Evolutionary conservation across 2,797 vertebrate genomes (phyloP), one percentile per base, ranked within the genome.

Genomic region (Myoxocephalus aenaeus): DNA sequence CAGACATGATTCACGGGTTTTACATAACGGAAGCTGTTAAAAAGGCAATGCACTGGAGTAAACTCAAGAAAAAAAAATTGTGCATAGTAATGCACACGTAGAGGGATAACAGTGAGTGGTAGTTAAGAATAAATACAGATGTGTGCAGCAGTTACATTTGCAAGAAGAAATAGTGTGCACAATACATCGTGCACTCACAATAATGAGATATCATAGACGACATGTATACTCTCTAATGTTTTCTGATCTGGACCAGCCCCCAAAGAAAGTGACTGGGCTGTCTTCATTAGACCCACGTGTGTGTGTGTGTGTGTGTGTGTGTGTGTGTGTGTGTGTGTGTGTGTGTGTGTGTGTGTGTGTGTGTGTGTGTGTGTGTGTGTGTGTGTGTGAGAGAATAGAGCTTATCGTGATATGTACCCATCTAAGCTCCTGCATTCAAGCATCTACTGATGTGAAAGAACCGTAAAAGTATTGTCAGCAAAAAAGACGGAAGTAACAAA

Each of bases 1-100:
- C 27, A 42, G 63, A 34, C 2, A 50, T 40, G 34, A 72, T 34
- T 62, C 14, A 36, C 3, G 25, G 27, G n/a, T n/a, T 70, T 65
- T 2, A 27, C 0, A 0, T 0, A 27, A 40, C 38, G 32, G 9
- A 3, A 22, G 4, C 14, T 0, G 1, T 54, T 36, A 17, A 54
- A 54, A 36, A n/a, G 11, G 18, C 1, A 7, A 9, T 11, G 36
- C 8, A 48, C 27, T 3, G 4, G 32, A 50, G 4, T 42, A 15
- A 38, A 17, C 7, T 50, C 20, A 61, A 22, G 36, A 22, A 22
- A 8, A 25, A 8, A 51, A 27, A n/a, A n/a, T 42, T 9, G 48
- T 22, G 13, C 46, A 38, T 20, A 25, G 5, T 53, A 3, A 38
- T 34, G 50, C 20, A 36, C 22, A 38, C 3, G n/a, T 40, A 22